These are phyloP conservation scores for Sparidentex hasta DNA, from an alignment of 2,797 vertebrate genomes.

Conservation along the genomic window DNA sequence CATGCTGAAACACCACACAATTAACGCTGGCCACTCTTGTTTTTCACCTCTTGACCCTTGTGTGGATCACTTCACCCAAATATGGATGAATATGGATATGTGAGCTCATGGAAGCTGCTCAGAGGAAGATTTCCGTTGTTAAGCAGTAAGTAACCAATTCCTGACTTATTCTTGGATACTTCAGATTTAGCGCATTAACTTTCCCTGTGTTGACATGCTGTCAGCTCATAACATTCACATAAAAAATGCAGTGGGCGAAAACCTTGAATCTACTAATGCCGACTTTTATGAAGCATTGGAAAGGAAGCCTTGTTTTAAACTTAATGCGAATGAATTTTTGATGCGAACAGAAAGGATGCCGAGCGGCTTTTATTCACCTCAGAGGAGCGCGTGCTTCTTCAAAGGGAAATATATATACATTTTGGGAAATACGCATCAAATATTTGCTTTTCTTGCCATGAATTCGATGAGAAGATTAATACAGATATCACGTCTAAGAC, in stretches of 20 bases:
- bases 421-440: background rate
- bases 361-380: background rate
- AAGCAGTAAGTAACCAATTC: constrained; percentile 20
- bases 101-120: constrained; percentile 11
- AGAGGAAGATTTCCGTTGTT: background rate
- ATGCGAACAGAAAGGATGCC: background rate
- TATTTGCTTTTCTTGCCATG: constrained; percentile 3
- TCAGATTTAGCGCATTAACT: background rate
- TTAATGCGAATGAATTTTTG: constrained; percentile 11
- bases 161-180: background rate
- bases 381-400: background rate
- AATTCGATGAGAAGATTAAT: background rate
- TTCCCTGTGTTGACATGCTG: background rate
- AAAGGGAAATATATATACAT: background rate
- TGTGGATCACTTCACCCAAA: constrained; percentile 37
- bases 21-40: background rate
- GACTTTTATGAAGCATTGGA: constrained; percentile 10
- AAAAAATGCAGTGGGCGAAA: background rate
- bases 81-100: constrained; percentile 11
- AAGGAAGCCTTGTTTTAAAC: background rate
- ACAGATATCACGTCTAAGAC: background rate
- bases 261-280: background rate
- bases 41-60: constrained; percentile 23
- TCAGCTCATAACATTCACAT: background rate
- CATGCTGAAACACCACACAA: constrained; percentile 1